Percentiles rank a stretch among this genome's conserved stretches.
phyloP scores from a whole-genome alignment of 2,888 invertebrate genomes.

The Drosophila affinis region DNA sequence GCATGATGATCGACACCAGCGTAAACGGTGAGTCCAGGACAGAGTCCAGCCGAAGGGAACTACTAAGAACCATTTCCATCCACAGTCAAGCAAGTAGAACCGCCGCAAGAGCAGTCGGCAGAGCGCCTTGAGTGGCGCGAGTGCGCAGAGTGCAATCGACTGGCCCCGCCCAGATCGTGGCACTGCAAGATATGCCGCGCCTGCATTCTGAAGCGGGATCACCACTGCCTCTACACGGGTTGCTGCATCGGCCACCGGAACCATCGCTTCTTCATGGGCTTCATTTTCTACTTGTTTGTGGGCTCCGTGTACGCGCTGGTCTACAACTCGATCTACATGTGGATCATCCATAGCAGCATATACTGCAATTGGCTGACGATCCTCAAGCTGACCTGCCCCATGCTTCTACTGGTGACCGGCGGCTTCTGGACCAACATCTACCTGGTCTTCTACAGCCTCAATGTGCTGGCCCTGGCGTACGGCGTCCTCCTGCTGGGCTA shows the following conservation, averaged over 20 bases:
- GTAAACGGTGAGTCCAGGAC: conserved; percentile 85
- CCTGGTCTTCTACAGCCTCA: conserved; percentile 89
- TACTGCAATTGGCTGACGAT: conserved; percentile 85
- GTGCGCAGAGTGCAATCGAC: conserved; percentile 90
- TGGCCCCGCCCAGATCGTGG: conserved; percentile 93
- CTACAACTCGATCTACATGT: conserved; percentile 89
- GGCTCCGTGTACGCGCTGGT: conserved; percentile 88
- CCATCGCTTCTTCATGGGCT: conserved; percentile 92
- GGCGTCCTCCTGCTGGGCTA: conserved; percentile 88
- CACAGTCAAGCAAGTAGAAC: conserved; percentile 29
- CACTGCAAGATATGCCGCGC: conserved; percentile 93
- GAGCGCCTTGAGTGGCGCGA: conserved; percentile 86
- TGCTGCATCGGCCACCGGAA: conserved; percentile 94
- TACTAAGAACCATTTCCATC: not conserved
- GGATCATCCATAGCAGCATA: conserved; percentile 74
- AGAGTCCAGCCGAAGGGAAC: not conserved
- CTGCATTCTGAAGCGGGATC: conserved; percentile 93
- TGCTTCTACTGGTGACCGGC: conserved; percentile 89
- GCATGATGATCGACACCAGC: conserved; percentile 90
- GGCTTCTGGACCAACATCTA: conserved; percentile 87
- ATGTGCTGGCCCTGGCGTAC: conserved; percentile 88
- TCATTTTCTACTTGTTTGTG: conserved; percentile 89
- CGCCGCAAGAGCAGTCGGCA: conserved; percentile 8
- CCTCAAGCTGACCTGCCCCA: conserved; percentile 89
- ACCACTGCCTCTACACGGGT: conserved; percentile 94